Base-by-base conservation (phyloP, 2,888 invertebrate species). In the Psylliodes chrysocephalus region DNA sequence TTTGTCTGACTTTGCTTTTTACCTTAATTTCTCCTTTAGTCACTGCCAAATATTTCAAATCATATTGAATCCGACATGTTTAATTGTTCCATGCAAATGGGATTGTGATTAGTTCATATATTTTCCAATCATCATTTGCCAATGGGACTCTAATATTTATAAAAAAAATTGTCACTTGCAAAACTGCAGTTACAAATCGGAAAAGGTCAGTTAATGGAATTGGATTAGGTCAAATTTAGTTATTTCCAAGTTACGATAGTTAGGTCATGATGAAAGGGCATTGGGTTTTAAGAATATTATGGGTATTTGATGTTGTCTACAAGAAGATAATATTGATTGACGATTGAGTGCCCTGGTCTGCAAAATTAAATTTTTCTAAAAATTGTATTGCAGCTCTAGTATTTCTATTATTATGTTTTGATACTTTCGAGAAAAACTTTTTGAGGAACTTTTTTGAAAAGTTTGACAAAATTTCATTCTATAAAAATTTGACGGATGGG, bases 21-120 rank as follows among this genome's bases (percentile, higher is more conserved):
- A 8, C 4, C 2, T 22, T 8, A 10, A n/a, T n/a, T n/a, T n/a
- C n/a, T n/a, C 5, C 5, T 25, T 51, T 30, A 10, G 18, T 17
- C 1, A 60, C 44, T 40, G 52, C 59, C 10, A 51, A 25, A 14
- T 40, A 59, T 1, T 38, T 19, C 18, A 33, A 30, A 2, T 40
- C 59, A 19, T 69, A 62, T 28, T 52, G 47, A 5, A 70, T 63
- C 6, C 22, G 28, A 52, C 69, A 71, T 0, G 67, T 69, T 49
- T 67, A 46, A 33, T 66, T 64, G 0, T 64, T 10, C 67, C 69
- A 69, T 15, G 67, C 62, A 53, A 69, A 71, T 8, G 67, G 71
- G 10, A 56, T 62, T 7, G 67, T 63, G 1, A 60, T 44, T 6
- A 71, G 22, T 52, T 68, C 59, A 17, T 38, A 63, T 2, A 65